Percentiles rank a stretch among this genome's conserved stretches.
Evolutionary conservation across 2,113 vertebrate species (phyloP).

Genomic region (Rhipidura dahli): DNA sequence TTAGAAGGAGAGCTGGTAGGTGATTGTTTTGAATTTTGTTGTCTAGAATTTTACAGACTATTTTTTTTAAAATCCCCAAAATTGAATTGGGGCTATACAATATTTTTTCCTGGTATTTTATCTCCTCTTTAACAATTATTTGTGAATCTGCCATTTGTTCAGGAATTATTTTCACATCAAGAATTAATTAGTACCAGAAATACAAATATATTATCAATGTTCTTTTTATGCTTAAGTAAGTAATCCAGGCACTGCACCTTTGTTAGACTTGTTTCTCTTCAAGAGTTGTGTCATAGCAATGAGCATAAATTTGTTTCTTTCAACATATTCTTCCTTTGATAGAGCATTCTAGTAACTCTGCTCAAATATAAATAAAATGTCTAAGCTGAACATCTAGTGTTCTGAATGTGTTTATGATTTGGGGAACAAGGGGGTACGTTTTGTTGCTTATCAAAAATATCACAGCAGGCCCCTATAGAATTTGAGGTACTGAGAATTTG

Average conservation of each 20-base stretch:
- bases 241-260: not conserved
- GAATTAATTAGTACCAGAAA: not conserved
- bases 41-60: not conserved
- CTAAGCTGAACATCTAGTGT: not conserved
- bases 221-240: not conserved
- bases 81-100: not conserved
- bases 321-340: not conserved
- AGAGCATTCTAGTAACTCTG: not conserved
- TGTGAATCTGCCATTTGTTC: not conserved
- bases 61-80: not conserved
- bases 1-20: not conserved
- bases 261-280: not conserved
- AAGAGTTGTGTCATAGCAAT: not conserved
- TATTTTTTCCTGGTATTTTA: not conserved
- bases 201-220: not conserved
- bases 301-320: not conserved
- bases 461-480: not conserved
- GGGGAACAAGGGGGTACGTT: not conserved
- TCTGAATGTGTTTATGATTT: not conserved
- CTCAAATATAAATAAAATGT: not conserved
- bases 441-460: not conserved
- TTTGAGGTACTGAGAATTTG: not conserved
- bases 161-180: not conserved
- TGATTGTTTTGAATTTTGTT: not conserved
- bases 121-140: not conserved